Conservation (phyloP, 2,888 invertebrate genomes). For the Gymnoscelis rufifasciata region DNA sequence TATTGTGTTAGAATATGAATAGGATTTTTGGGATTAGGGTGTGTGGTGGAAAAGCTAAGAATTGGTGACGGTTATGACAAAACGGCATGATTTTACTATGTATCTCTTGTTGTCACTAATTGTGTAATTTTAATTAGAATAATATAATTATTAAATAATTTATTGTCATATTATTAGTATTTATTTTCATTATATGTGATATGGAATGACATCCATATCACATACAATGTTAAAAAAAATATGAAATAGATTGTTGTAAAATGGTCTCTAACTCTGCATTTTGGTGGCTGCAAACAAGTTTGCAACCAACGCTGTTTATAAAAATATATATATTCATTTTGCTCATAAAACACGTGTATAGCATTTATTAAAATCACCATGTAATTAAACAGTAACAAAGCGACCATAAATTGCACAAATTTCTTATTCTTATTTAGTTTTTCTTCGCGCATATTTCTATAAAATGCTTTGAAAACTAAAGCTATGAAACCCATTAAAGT, state of each 20-base stretch:
- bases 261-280: no score
- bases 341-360: no score
- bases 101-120: background rate
- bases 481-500: slow-evolving; percentile 21
- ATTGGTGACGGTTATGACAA: slow-evolving; percentile 14
- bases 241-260: no score
- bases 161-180: no score
- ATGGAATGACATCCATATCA: no score
- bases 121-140: no score
- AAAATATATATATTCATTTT: no score
- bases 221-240: no score
- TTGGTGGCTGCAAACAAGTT: no score
- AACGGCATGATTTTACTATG: slow-evolving; percentile 11
- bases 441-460: slow-evolving; percentile 7
- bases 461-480: slow-evolving; percentile 16
- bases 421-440: slow-evolving; percentile 10
- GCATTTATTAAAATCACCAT: background rate
- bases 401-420: background rate
- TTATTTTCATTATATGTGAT: no score
- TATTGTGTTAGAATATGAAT: background rate
- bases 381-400: background rate
- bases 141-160: no score
- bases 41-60: slow-evolving; percentile 12
- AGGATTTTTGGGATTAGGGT: background rate
- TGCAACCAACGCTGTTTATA: no score